These are phyloP conservation scores for Zosterops borbonicus DNA, from an alignment of 2,113 vertebrate genomes.

Conservation along the genomic window DNA sequence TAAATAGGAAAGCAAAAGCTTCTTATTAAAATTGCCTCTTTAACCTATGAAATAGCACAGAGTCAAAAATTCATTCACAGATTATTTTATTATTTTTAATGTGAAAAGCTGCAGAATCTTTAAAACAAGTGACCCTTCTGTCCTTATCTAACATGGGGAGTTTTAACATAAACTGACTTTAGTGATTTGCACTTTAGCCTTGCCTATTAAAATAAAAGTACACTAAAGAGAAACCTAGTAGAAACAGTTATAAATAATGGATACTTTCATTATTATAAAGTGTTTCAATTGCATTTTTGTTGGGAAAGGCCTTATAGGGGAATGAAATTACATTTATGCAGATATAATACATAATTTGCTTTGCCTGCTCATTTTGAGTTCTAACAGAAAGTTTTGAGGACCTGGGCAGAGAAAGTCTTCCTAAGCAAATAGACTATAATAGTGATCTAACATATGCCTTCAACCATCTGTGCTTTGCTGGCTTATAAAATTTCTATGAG, in stretches of 20 bases:
- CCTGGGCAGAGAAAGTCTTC: neutral
- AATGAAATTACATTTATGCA: neutral
- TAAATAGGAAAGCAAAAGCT: neutral
- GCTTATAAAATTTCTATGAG: constrained; percentile 44
- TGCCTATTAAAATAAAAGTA: neutral
- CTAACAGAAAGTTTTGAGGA: neutral
- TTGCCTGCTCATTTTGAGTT: neutral
- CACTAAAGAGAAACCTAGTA: neutral
- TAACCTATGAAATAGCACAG: neutral
- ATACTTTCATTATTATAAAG: neutral
- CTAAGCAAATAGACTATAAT: neutral
- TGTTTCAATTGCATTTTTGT: neutral
- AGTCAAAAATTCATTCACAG: neutral
- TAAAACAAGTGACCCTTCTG: neutral
- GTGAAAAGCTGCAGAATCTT: neutral
- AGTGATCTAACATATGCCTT: constrained; percentile 25
- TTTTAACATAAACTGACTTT: neutral
- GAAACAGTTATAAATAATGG: neutral
- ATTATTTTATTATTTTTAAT: neutral
- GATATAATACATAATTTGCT: neutral
- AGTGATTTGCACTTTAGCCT: neutral
- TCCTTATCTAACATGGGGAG: rapidly evolving
- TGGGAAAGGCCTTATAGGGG: neutral
- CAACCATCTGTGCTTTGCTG: constrained; percentile 33
- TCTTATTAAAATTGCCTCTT: neutral